Base-by-base conservation (phyloP, 2,888 invertebrate genomes). In the Galeopsomyia nigrocyanea region DNA sequence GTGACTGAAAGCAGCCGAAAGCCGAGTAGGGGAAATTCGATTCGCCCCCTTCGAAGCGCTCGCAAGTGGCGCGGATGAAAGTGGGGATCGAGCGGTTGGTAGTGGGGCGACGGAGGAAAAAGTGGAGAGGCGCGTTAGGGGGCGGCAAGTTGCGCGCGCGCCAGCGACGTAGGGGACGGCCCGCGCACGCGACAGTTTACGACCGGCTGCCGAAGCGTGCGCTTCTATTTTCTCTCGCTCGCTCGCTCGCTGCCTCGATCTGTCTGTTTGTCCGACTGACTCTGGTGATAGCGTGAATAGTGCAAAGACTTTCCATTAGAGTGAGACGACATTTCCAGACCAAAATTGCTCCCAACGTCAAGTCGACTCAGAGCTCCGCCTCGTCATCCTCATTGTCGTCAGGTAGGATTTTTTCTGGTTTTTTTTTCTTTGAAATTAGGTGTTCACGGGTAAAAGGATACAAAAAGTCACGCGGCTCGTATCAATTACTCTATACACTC, bases 131-230 rank as follows among this genome's bases (percentile, higher is more conserved):
- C 62, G 62, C 51, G 19, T 53, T 65, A 63, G 70, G 70, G 74
- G 75, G 57, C 74, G 65, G 67, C 55, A 72, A 68, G 62, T 39
- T 72, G 64, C 64, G 68, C 68, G 63, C 65, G 49, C 56, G 65
- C 68, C 64, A 75, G 58, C 13, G 13, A 39, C 39, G 39, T 39
- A 10, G 63, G 73, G 72, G 72, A 71, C 79, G 80, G 80, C 80
- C 66, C 72, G 61, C 80, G 81, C 85, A 86, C 85, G 85, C 85
- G 85, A 82, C 85, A 86, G 86, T 86, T 85, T 83, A 84, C 83
- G 81, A 82, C 81, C 83, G 83, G 81, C 82, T 79, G 79, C 79
- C 82, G 82, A 78, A 75, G 79, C 77, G 81, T 77, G 70, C 77
- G 81, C 79, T 81, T 84, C 81, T 78, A n/a, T n/a, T n/a, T 64